Conservation (phyloP, 2,888 invertebrate species). For the Oligia strigilis region DNA sequence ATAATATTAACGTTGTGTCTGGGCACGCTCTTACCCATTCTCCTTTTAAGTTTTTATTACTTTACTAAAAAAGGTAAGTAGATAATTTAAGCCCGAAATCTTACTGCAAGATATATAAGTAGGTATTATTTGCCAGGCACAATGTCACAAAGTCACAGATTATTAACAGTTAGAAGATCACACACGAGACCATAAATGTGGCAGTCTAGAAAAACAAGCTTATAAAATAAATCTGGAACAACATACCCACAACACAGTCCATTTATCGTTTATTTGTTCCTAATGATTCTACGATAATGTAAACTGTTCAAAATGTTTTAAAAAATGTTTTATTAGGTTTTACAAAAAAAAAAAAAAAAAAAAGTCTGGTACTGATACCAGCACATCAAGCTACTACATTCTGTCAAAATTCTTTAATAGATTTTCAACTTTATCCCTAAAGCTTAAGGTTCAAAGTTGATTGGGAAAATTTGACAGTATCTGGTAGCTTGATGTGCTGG, state of each 20-base stretch:
- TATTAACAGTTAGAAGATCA: neutral
- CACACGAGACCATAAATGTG: neutral
- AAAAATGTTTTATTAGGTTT: neutral
- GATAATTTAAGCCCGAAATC: neutral
- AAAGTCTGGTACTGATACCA: neutral
- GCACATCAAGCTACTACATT: too few species aligned
- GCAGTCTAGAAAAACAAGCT: neutral
- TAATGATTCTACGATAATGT: neutral
- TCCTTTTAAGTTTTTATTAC: too few species aligned
- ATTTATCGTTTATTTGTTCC: neutral
- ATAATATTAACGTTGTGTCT: too few species aligned
- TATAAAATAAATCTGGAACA: neutral
- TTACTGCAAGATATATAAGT: neutral
- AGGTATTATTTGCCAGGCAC: neutral
- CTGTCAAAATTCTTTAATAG: too few species aligned
- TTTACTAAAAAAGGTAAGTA: too few species aligned
- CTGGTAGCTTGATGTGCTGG: too few species aligned
- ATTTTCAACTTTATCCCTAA: too few species aligned
- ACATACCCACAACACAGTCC: neutral
- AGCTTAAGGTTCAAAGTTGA: too few species aligned
- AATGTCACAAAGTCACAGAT: neutral
- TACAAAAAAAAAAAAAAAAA: neutral
- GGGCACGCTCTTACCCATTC: too few species aligned
- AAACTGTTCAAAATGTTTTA: neutral
- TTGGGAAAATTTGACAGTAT: too few species aligned